Base-by-base conservation (phyloP, 2,888 invertebrate genomes). In the Clepsis dumicolana region DNA sequence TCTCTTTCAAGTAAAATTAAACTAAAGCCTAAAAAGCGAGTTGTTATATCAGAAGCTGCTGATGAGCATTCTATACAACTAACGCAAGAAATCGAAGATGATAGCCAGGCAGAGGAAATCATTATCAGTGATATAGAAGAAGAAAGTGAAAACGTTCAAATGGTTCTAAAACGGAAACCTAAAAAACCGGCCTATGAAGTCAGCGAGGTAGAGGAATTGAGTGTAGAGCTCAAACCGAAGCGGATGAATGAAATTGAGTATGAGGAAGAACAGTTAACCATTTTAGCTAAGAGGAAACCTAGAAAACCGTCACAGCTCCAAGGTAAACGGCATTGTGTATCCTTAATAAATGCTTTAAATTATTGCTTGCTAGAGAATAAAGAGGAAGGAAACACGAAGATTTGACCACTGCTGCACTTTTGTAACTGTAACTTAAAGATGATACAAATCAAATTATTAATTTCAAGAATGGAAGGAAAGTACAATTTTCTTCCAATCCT, bases 1-100 rank as follows among this genome's bases (percentile, higher is more conserved):
- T 96, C 96, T 12, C 94, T 96, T 89, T 95, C 96, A 0, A 96
- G 96, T 73, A 96, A 95, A 86, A 95, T 96, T 25, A 95, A 94
- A 85, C 78, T 96, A 35, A 96, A 95, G 80, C 94, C 95, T 72
- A 95, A 94, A 80, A 95, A 94, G 75, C 95, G 94, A 64, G 87
- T 93, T 16, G 95, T 95, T 8, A 92, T 95, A 78, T 94, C 94
- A 25, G 96, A 96, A 88, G 96, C 95, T 83, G 94, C 95, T 32
- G 96, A 95, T 59, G 96, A 96, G 88, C 94, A 95, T 72, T 96
- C 95, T 1, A 95, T 96, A 53, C 93, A 94, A 82, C 92, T 96
- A 57, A 93, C 94, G 59, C 94, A 95, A 89, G 96, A 96, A 91
- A 82, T 95, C 73, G 95, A 95, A 73, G 95, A 95, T 76, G 94